phyloP scores from a whole-genome alignment of 2,797 vertebrate species.

The Myripristis jacobus region DNA sequence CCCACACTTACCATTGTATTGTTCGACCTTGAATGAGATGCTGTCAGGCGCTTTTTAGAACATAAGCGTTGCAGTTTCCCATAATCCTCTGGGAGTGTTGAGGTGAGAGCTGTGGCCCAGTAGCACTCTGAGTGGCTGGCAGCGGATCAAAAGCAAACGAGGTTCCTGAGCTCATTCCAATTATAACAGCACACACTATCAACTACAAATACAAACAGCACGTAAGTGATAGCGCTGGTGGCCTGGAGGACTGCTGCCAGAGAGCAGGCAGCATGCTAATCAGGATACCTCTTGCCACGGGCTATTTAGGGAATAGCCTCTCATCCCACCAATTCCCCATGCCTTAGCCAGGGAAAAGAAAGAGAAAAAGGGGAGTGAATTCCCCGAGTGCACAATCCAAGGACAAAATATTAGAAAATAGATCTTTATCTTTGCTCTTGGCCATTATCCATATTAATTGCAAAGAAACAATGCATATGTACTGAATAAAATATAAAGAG shows the following conservation, averaged over 20 bases:
- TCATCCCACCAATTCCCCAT: conserved; percentile 85
- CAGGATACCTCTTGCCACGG: conserved; percentile 88
- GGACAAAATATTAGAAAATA: conserved; percentile 87
- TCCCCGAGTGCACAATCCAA: conserved; percentile 83
- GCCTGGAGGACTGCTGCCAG: conserved; percentile 86
- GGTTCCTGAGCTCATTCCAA: conserved; percentile 87
- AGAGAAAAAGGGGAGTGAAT: conserved; percentile 81
- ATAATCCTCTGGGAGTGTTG: conserved; percentile 80
- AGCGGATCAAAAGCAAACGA: conserved; percentile 87
- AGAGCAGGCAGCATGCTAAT: conserved; percentile 87
- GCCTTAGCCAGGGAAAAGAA: conserved; percentile 78
- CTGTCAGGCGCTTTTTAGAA: conserved; percentile 84
- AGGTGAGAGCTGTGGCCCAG: conserved; percentile 84
- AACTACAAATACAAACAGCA: conserved; percentile 90
- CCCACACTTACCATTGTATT: conserved; percentile 72
- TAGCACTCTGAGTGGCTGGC: conserved; percentile 85
- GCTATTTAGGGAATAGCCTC: conserved; percentile 89
- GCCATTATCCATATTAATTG: conserved; percentile 87
- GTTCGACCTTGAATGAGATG: conserved; percentile 85
- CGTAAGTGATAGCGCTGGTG: conserved; percentile 88
- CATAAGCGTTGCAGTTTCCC: conserved; percentile 84
- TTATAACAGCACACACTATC: conserved; percentile 87
- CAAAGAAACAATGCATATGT: conserved; percentile 69
- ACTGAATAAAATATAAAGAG: conserved; percentile 78
- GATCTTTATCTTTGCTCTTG: conserved; percentile 87